Evolutionary conservation across 1,140 invertebrate species (phyloP).

Genomic region (Eriosoma lanigerum): DNA sequence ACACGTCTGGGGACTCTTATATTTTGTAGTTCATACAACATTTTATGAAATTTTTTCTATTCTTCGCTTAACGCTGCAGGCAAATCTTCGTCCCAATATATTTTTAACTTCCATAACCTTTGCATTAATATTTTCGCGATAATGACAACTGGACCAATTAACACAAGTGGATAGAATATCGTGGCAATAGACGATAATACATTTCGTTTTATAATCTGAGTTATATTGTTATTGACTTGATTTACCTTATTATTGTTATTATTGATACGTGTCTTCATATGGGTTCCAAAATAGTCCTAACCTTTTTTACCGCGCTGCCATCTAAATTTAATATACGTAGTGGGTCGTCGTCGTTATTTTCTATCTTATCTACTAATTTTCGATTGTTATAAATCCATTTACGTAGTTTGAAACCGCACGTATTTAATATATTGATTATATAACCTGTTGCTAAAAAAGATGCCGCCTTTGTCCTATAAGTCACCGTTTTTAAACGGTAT

Average conservation of each 20-base stretch:
- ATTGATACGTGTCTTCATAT: background rate
- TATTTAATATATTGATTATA: background rate
- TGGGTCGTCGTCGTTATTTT: background rate
- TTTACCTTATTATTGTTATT: too few species aligned
- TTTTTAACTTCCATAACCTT: background rate
- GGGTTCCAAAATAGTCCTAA: slow-evolving; percentile 29
- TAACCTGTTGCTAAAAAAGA: too few species aligned
- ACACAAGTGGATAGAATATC: background rate
- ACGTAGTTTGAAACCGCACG: background rate
- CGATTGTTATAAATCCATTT: slow-evolving; percentile 20
- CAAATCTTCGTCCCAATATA: slow-evolving; percentile 51
- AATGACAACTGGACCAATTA: background rate
- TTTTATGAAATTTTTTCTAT: too few species aligned
- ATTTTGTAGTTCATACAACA: slow-evolving; percentile 19
- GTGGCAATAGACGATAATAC: background rate
- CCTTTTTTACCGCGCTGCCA: background rate
- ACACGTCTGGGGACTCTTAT: slow-evolving; percentile 32
- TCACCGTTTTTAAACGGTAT: too few species aligned
- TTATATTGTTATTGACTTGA: too few species aligned
- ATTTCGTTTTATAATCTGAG: background rate
- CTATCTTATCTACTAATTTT: background rate
- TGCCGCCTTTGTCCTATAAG: too few species aligned
- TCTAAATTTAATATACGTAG: too few species aligned
- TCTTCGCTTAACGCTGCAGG: background rate
- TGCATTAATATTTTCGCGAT: background rate